phyloP scores from a whole-genome alignment of 2,797 vertebrate genomes.

The Cyclopterus lumpus region DNA sequence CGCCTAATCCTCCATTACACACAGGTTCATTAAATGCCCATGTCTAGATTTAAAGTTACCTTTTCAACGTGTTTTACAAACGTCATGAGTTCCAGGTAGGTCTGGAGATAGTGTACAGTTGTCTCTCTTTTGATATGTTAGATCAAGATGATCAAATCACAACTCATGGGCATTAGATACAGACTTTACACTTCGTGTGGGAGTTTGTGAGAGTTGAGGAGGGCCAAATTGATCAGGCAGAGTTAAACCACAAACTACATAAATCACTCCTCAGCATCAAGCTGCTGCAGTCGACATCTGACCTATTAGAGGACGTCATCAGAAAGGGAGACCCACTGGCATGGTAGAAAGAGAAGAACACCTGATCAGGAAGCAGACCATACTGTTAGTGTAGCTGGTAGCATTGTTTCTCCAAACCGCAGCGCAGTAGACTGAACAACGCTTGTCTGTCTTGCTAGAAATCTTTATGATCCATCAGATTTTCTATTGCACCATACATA shows the following conservation, averaged over 20 bases:
- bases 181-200: neutral
- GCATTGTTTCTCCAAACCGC: neutral
- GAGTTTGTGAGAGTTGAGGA: neutral
- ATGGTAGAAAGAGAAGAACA: neutral
- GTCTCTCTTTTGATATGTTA: neutral
- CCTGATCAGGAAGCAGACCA: neutral
- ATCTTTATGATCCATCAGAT: neutral
- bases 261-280: neutral
- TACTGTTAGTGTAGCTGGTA: neutral
- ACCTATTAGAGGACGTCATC: constrained; percentile 7
- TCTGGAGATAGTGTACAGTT: neutral
- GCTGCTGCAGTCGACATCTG: neutral
- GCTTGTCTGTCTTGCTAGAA: neutral
- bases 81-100: neutral
- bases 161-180: neutral
- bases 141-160: neutral
- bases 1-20: neutral
- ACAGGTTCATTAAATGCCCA: neutral
- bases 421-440: neutral
- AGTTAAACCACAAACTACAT: constrained; percentile 12
- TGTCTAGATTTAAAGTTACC: neutral
- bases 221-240: neutral
- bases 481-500: neutral
- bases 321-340: neutral
- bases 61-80: neutral